Conservation (phyloP, 2,797 vertebrate species). For the Falco peregrinus region DNA sequence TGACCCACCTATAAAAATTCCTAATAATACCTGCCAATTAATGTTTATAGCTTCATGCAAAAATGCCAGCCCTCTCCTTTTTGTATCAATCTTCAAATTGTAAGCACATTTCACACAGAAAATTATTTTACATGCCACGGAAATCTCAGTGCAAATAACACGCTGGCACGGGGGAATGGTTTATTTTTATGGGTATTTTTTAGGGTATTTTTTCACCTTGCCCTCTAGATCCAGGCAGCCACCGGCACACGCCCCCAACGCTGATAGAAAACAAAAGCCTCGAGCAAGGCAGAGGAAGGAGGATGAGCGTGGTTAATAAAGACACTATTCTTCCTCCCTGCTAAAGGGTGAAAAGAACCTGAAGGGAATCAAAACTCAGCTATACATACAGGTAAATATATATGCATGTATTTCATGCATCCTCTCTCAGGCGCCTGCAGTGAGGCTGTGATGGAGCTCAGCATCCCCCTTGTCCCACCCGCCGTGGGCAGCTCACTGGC, state of each 20-base stretch:
- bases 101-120: neutral
- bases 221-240: neutral
- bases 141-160: neutral
- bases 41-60: neutral
- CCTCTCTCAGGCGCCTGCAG: conserved; percentile 10
- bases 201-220: neutral
- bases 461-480: neutral
- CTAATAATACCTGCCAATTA: neutral
- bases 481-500: neutral
- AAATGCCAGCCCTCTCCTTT: neutral
- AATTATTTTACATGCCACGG: rapidly evolving
- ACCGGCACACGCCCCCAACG: neutral
- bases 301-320: neutral
- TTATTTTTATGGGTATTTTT: neutral
- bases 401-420: neutral
- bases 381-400: rapidly evolving
- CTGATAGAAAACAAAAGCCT: neutral
- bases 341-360: neutral
- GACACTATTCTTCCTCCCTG: neutral
- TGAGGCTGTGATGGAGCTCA: neutral
- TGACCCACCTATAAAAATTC: neutral
- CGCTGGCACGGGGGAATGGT: neutral
- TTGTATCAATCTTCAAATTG: neutral
- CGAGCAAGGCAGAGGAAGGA: neutral
- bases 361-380: neutral